Evolutionary conservation across 2,888 invertebrate genomes (phyloP).

Genomic region (Dicyrtoma fusca): DNA sequence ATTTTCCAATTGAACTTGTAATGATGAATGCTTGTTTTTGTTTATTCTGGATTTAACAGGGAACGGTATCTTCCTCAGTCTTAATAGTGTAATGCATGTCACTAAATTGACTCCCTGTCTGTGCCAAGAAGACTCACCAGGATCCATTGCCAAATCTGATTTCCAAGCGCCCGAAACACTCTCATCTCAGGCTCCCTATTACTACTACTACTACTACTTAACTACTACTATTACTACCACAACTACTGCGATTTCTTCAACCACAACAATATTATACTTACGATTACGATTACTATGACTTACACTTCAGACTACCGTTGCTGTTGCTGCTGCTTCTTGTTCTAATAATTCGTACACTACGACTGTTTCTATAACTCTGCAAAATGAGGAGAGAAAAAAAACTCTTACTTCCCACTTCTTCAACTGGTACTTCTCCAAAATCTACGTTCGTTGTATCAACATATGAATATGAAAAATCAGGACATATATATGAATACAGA

Average conservation of each 20-base stretch:
- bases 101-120: constrained; percentile 49
- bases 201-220: constrained; percentile 33
- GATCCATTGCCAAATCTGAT: constrained; percentile 52
- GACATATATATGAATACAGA: too few species aligned
- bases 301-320: too few species aligned
- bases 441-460: neutral
- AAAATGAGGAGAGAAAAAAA: constrained; percentile 1
- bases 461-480: too few species aligned
- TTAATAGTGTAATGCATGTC: constrained; percentile 44
- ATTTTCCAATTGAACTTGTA: too few species aligned
- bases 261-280: constrained; percentile 32
- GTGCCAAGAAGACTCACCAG: constrained; percentile 51
- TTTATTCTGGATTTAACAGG: constrained; percentile 40
- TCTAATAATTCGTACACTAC: constrained; percentile 16
- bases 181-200: constrained; percentile 40
- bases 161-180: constrained; percentile 42
- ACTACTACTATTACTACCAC: constrained; percentile 31
- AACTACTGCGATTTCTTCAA: constrained; percentile 29
- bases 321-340: neutral
- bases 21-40: constrained; percentile 1
- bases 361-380: too few species aligned
- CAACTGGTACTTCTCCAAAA: neutral
- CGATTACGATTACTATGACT: constrained; percentile 11
- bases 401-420: neutral
- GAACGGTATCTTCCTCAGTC: constrained; percentile 56